phyloP scores from a whole-genome alignment of 2,888 invertebrate species.

The Endomychus coccineus region DNA sequence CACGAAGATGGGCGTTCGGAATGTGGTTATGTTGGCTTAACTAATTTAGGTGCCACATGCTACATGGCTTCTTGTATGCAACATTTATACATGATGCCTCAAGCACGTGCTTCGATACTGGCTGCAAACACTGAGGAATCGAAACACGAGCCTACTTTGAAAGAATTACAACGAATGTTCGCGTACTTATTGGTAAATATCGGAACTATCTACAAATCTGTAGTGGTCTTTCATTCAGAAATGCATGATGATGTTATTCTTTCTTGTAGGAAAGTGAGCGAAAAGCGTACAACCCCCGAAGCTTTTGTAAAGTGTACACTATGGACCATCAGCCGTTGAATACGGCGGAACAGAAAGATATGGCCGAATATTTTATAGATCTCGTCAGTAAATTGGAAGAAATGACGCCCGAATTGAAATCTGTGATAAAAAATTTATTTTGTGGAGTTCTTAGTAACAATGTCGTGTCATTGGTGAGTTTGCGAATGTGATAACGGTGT shows the following conservation, averaged over 20 bases:
- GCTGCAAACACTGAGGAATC: slow-evolving; percentile 63
- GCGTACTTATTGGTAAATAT: slow-evolving; percentile 70
- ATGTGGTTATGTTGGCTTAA: slow-evolving; percentile 90
- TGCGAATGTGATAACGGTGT: background rate
- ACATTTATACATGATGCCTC: slow-evolving; percentile 95
- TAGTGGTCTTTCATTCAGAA: background rate
- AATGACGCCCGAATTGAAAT: slow-evolving; percentile 86
- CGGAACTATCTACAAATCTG: background rate
- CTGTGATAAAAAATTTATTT: slow-evolving; percentile 82
- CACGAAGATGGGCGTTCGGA: slow-evolving; percentile 90
- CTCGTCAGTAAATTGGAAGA: slow-evolving; percentile 92
- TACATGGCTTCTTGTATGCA: slow-evolving; percentile 98
- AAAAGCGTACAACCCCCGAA: slow-evolving; percentile 90
- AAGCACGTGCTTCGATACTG: slow-evolving; percentile 77
- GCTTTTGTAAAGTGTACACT: slow-evolving; percentile 92
- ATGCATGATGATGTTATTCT: slow-evolving; percentile 1
- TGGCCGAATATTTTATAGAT: slow-evolving; percentile 97
- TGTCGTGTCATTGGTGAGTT: slow-evolving; percentile 78
- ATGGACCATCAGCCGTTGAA: slow-evolving; percentile 96
- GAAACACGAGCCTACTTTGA: slow-evolving; percentile 74
- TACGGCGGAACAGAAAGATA: slow-evolving; percentile 95
- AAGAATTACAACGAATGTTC: slow-evolving; percentile 91
- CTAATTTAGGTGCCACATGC: slow-evolving; percentile 92
- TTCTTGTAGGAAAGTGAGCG: slow-evolving; percentile 74
- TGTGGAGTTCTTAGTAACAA: slow-evolving; percentile 93